phyloP scores from a whole-genome alignment of 2,888 invertebrate species.

The Polymixis flavicincta region DNA sequence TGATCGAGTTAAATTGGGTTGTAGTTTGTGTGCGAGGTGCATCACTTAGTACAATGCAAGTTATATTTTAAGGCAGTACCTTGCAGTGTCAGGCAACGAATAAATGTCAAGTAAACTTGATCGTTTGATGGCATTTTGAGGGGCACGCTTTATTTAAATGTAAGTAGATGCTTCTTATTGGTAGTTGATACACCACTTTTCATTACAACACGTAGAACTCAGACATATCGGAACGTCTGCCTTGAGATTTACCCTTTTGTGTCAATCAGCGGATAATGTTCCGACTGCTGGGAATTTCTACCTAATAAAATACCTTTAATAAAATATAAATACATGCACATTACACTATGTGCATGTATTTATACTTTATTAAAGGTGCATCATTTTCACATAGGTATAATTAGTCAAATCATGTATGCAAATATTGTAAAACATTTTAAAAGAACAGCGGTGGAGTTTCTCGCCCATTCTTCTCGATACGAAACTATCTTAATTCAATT shows the following conservation, averaged over 20 bases:
- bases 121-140: slow-evolving; percentile 28
- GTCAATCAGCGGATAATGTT: not conserved
- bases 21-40: slow-evolving; percentile 38
- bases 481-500: no score
- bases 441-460: no score
- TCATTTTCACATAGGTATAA: no score
- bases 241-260: not conserved
- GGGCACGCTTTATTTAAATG: slow-evolving; percentile 28
- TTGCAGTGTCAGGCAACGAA: slow-evolving; percentile 34
- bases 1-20: slow-evolving; percentile 50
- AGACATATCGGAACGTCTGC: not conserved
- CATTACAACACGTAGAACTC: slow-evolving; percentile 13
- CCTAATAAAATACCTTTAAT: no score
- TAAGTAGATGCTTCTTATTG: slow-evolving; percentile 11
- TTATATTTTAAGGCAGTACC: slow-evolving; percentile 34
- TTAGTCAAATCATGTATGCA: no score
- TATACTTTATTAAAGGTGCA: no score
- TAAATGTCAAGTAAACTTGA: slow-evolving; percentile 51
- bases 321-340: no score
- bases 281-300: not conserved
- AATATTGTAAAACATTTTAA: no score
- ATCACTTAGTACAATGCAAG: slow-evolving; percentile 36
- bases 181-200: slow-evolving; percentile 3
- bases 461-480: no score
- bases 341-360: no score